phyloP scores from a whole-genome alignment of 2,888 invertebrate species.

The Mimas tiliae region DNA sequence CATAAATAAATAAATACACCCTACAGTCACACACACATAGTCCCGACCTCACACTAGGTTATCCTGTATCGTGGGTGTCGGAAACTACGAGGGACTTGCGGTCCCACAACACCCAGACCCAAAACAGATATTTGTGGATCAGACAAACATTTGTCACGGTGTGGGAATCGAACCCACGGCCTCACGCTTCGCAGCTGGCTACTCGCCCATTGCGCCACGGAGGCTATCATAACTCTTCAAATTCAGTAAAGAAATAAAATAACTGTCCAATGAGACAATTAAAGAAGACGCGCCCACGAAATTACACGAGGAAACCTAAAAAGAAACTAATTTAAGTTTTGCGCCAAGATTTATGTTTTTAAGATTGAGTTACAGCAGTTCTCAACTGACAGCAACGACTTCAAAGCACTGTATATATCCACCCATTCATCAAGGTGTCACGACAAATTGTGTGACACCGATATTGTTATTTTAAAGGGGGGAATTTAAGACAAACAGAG shows the following conservation, averaged over 20 bases:
- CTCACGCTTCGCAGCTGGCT: too few relatives aligned
- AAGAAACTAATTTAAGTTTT: slow-evolving; percentile 36
- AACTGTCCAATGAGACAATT: slow-evolving; percentile 19
- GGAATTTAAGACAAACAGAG: slow-evolving; percentile 42
- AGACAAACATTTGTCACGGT: too few relatives aligned
- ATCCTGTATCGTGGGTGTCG: too few relatives aligned
- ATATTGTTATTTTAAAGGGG: slow-evolving; percentile 53
- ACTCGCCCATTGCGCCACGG: too few relatives aligned
- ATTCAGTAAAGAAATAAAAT: slow-evolving; percentile 12
- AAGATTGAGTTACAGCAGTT: slow-evolving; percentile 38
- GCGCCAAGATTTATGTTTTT: slow-evolving; percentile 37
- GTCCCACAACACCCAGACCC: too few relatives aligned
- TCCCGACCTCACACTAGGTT: too few relatives aligned
- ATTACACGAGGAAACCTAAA: slow-evolving; percentile 32
- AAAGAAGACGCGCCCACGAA: background rate
- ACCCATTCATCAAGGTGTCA: slow-evolving; percentile 46
- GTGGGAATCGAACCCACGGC: too few relatives aligned
- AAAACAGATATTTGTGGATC: too few relatives aligned
- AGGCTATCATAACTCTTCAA: background rate
- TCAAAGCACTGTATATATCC: slow-evolving; percentile 40
- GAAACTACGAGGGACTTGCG: too few relatives aligned
- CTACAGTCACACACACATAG: too few relatives aligned
- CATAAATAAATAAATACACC: too few relatives aligned
- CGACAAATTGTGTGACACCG: slow-evolving; percentile 49
- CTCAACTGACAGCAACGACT: slow-evolving; percentile 37